phyloP scores from a whole-genome alignment of 1,140 invertebrate genomes.

The Brachionus sp. region DNA sequence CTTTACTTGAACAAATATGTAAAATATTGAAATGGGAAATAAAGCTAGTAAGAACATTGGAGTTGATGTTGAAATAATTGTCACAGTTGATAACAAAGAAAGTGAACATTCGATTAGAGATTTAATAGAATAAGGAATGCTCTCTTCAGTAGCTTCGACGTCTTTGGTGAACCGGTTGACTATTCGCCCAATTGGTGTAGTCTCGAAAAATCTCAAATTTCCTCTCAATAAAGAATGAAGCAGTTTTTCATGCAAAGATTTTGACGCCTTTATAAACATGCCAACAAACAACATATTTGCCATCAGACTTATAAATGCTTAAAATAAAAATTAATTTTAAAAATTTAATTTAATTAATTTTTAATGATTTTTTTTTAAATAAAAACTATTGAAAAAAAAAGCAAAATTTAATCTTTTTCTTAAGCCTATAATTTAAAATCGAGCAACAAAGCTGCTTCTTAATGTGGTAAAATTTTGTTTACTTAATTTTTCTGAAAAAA shows the following conservation, averaged over 20 bases:
- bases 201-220: constrained; percentile 70
- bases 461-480: no score
- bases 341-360: no score
- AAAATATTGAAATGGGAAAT: constrained; percentile 33
- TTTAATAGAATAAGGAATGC: constrained; percentile 53
- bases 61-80: constrained; percentile 41
- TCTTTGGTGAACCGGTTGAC: constrained; percentile 69
- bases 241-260: background rate
- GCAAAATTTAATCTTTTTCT: no score
- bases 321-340: background rate
- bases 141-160: constrained; percentile 61
- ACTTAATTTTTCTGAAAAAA: no score
- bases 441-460: no score
- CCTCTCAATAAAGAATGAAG: constrained; percentile 65
- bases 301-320: background rate
- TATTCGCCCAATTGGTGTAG: constrained; percentile 72
- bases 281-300: constrained; percentile 36
- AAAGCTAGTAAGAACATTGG: constrained; percentile 32
- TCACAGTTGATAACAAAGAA: constrained; percentile 16
- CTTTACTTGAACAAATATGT: constrained; percentile 43
- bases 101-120: constrained; percentile 26
- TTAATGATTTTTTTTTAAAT: no score
- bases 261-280: constrained; percentile 23
- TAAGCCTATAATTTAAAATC: no score
- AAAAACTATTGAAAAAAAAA: no score